Evolutionary conservation across 2,113 vertebrate genomes (phyloP), one percentile per base, ranked within the genome.

Genomic region (Cheirogaleus medius): DNA sequence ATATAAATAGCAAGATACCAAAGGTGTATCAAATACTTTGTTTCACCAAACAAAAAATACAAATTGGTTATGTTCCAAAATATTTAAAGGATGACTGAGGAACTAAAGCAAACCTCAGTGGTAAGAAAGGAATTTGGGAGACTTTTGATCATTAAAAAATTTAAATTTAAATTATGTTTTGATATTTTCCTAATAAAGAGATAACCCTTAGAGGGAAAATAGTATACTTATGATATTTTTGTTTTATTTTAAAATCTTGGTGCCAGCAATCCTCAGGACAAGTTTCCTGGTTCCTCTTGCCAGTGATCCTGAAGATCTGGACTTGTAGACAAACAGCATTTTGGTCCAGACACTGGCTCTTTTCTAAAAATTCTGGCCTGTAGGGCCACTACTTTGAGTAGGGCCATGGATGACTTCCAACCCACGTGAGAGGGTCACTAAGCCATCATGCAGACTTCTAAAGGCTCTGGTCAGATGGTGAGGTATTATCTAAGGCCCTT

Each of bases 1-100:
- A 44, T 39, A 81, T 18, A 63, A 90, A 83, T 14, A 86, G 47
- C n/a, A 77, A 78, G 42, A 34, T 80, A 83, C 27, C 21, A 0
- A 1, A 88, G 69, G 25, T 12, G 69, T 47, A 66, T n/a, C 91
- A 69, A 91, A 81, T 34, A 76, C 9, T 83, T 69, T 17, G 6
- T 52, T 94, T 87, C 39, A 85, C 37, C 44, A 86, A 78, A 15
- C 89, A 37, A 66, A 91, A 94, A 91, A 76, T 27, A 82, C 29
- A 93, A 77, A 71, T 44, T 84, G 81, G 44, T n/a, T 29, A 69
- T 52, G 18, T 25, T 71, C 25, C 47, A 87, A 82, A 94, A 93
- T 80, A 77, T 39, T 89, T 64, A 73, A 18, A 87, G 1, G 10
- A 68, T 34, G 78, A 60, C 11, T 74, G 34, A 80, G 37, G 27